These are phyloP conservation scores for Heliconius sara DNA, from an alignment of 2,888 invertebrate genomes.

Conservation along the genomic window DNA sequence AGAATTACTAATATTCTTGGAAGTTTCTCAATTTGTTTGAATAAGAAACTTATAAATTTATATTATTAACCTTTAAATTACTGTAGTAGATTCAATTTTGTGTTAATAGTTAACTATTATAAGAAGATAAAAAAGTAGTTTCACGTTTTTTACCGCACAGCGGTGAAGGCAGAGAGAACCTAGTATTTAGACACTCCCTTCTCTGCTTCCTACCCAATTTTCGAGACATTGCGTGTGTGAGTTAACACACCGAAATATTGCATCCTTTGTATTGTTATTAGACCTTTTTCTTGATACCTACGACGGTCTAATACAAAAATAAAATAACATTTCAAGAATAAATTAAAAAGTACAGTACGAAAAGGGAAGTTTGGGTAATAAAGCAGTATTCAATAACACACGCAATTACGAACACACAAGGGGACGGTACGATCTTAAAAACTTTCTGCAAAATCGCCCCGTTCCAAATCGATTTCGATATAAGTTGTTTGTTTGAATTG, in stretches of 20 bases:
- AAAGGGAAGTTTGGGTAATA: not conserved
- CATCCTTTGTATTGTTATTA: too few relatives aligned
- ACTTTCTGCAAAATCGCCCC: slow-evolving; percentile 22
- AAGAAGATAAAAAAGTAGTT: too few relatives aligned
- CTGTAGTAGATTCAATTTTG: not conserved
- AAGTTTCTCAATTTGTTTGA: slow-evolving; percentile 18
- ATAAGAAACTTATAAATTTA: not conserved
- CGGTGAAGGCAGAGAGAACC: too few relatives aligned
- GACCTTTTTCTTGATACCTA: too few relatives aligned
- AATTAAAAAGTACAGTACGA: too few relatives aligned
- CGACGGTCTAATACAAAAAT: too few relatives aligned
- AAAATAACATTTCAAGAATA: too few relatives aligned
- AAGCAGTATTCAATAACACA: slow-evolving; percentile 21
- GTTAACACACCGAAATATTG: too few relatives aligned
- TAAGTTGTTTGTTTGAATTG: slow-evolving; percentile 22
- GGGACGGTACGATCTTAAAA: slow-evolving; percentile 16
- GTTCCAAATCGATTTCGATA: slow-evolving; percentile 1
- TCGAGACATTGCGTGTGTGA: too few relatives aligned
- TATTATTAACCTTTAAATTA: not conserved
- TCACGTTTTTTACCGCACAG: too few relatives aligned
- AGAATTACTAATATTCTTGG: slow-evolving; percentile 15
- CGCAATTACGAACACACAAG: slow-evolving; percentile 21
- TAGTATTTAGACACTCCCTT: too few relatives aligned
- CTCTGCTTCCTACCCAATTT: too few relatives aligned
- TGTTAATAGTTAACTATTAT: not conserved